These are phyloP conservation scores for Chelon auratus DNA, from an alignment of 2,797 vertebrate species.

Conservation along the genomic window DNA sequence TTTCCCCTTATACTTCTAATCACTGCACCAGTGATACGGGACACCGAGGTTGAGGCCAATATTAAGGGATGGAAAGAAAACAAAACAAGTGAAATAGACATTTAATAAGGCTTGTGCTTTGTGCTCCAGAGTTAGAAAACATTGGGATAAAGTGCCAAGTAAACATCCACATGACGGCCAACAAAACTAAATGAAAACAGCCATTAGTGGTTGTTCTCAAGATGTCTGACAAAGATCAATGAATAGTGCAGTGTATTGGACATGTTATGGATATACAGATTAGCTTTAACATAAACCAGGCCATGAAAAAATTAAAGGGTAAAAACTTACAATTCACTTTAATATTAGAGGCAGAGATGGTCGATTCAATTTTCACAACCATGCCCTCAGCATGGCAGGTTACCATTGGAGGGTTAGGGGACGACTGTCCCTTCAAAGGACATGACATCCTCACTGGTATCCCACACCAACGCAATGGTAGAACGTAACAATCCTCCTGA, in stretches of 20 bases:
- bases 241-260: neutral
- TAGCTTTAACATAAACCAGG: neutral
- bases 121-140: no score
- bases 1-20: no score
- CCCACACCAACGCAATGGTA: conserved; percentile 77
- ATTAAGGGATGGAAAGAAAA: no score
- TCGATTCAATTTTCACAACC: conserved; percentile 74
- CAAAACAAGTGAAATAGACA: neutral
- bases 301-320: neutral
- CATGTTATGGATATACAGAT: neutral
- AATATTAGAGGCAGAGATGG: conserved; percentile 51
- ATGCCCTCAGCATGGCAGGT: conserved; percentile 80
- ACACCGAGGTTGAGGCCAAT: no score
- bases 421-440: conserved; percentile 56
- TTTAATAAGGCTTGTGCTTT: no score
- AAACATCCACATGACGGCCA: no score
- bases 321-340: conserved; percentile 76
- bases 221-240: neutral
- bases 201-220: neutral
- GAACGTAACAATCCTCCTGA: conserved; percentile 77
- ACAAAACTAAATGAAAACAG: neutral
- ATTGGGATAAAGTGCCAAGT: no score
- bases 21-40: no score
- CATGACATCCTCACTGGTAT: conserved; percentile 81
- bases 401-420: conserved; percentile 71